Conservation (phyloP, 2,888 invertebrate genomes). For the Fragum whitleyi region DNA sequence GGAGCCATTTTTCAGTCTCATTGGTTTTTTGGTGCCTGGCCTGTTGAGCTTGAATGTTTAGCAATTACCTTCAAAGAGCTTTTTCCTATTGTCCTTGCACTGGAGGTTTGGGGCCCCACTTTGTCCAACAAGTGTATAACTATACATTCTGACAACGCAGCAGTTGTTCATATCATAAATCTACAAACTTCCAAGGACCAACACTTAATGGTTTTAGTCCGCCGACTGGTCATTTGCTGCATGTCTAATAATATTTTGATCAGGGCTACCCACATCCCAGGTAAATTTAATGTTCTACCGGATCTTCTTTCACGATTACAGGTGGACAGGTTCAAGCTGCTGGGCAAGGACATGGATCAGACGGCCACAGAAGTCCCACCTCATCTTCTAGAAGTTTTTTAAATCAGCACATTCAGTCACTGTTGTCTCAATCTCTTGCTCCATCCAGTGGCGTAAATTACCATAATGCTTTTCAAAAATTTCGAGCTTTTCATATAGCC, state of each 20-base stretch:
- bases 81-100: constrained; percentile 54
- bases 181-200: constrained; percentile 45
- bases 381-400: constrained; percentile 10
- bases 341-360: constrained; percentile 43
- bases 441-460: constrained; percentile 31
- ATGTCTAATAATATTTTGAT: constrained; percentile 49
- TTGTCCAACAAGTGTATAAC: constrained; percentile 33
- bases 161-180: constrained; percentile 53
- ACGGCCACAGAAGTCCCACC: constrained; percentile 32
- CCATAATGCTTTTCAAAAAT: constrained; percentile 24
- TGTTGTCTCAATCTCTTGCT: constrained; percentile 3
- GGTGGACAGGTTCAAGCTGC: constrained; percentile 36
- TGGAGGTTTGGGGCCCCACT: constrained; percentile 44
- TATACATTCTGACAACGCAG: constrained; percentile 48
- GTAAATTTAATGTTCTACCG: constrained; percentile 47
- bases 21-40: constrained; percentile 43
- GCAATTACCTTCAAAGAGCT: constrained; percentile 57
- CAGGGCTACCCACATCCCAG: constrained; percentile 36
- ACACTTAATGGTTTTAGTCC: constrained; percentile 44
- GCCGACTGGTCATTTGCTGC: constrained; percentile 40
- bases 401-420: neutral
- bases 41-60: neutral
- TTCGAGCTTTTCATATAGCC: constrained; percentile 11
- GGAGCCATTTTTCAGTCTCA: constrained; percentile 6
- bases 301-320: too few species aligned